Conservation (phyloP, 2,113 vertebrate genomes). For the Hiodon alosoides region DNA sequence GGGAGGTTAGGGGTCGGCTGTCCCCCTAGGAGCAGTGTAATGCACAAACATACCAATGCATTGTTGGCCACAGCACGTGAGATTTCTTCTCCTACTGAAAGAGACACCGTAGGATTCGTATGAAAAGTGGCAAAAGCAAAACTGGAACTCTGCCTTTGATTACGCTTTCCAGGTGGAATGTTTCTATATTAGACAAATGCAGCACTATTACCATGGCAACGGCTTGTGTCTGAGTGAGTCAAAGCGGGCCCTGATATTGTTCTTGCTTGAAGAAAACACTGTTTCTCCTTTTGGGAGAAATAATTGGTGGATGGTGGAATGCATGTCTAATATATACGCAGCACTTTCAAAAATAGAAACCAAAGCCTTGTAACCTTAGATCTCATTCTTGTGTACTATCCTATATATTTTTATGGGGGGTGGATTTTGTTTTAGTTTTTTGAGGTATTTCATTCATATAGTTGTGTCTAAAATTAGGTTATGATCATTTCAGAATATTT, state of each 20-base stretch:
- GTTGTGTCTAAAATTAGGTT: background rate
- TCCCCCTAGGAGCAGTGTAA: background rate
- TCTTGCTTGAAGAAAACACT: conserved; percentile 16
- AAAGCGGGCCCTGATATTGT: conserved; percentile 36
- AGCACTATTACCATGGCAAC: conserved; percentile 54
- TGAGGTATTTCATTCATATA: background rate
- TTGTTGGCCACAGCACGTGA: background rate
- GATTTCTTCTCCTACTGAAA: background rate
- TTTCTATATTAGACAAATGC: conserved; percentile 41
- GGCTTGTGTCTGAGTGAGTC: conserved; percentile 37
- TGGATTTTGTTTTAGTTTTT: background rate
- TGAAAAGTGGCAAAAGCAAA: background rate
- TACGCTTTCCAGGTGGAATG: conserved; percentile 28
- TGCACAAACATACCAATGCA: conserved; percentile 1
- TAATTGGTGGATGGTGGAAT: conserved; percentile 21
- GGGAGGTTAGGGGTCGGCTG: background rate
- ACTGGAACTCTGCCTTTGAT: conserved; percentile 26
- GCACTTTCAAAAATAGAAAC: conserved; percentile 2
- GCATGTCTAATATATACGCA: background rate
- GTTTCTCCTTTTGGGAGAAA: conserved; percentile 16
- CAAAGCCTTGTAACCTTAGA: background rate
- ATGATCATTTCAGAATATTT: background rate
- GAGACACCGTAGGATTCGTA: conserved; percentile 1
- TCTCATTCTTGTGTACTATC: background rate
- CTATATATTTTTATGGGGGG: background rate